These are phyloP conservation scores for Cantharis rufa DNA, from an alignment of 2,888 invertebrate species.

Conservation along the genomic window DNA sequence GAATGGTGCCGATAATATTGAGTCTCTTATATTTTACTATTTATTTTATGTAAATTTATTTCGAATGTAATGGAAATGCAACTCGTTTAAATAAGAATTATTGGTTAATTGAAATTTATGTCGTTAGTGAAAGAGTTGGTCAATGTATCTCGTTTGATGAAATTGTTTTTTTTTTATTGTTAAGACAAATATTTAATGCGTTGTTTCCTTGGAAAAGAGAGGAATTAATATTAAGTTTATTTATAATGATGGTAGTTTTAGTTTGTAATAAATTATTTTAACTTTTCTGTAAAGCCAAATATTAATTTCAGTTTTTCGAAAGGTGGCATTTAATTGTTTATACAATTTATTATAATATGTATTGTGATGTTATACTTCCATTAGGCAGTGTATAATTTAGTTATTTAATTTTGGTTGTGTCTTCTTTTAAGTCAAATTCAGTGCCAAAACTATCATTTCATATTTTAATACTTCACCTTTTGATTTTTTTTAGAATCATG, in stretches of 20 bases:
- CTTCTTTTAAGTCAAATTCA: constrained; percentile 17
- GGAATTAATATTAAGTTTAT: constrained; percentile 6
- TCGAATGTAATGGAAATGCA: constrained; percentile 11
- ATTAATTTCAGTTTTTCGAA: constrained; percentile 10
- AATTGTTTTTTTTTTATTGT: constrained; percentile 1
- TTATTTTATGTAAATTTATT: constrained; percentile 17
- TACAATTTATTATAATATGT: background rate
- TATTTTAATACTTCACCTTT: background rate
- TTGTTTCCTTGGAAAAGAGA: background rate
- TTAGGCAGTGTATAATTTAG: constrained; percentile 5
- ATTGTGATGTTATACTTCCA: constrained; percentile 20
- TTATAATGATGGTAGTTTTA: background rate
- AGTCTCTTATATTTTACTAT: constrained; percentile 1
- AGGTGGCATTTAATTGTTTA: constrained; percentile 12
- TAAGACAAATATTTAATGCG: constrained; percentile 8
- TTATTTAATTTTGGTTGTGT: constrained; percentile 16
- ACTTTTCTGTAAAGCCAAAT: constrained; percentile 19
- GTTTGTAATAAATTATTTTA: background rate
- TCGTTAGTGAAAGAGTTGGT: background rate
- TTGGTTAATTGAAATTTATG: background rate
- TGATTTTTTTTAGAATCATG: background rate
- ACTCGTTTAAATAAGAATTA: background rate
- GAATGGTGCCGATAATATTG: constrained; percentile 39
- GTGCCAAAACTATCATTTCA: constrained; percentile 17
- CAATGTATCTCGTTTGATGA: background rate